Evolutionary conservation across 2,113 vertebrate species (phyloP), one percentile per base, ranked within the genome.

Genomic region (Eretmochelys imbricata): DNA sequence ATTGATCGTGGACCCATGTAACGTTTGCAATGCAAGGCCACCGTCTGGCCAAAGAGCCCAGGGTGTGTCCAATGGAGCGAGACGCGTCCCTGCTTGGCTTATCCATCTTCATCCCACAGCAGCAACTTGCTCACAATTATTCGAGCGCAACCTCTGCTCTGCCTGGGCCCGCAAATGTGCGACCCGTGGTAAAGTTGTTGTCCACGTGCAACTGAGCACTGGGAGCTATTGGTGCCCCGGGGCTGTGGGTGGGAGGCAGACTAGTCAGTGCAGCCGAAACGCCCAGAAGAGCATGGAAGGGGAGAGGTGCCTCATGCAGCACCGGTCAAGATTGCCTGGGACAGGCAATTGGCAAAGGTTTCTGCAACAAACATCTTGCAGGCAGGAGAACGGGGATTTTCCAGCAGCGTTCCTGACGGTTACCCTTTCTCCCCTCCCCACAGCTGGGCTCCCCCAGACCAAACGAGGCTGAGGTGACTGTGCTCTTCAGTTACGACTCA

Each of bases 41-140:
- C 3, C 0, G 27, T 42, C 20, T 0, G 50, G 49, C 80, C 1
- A 0, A 0, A 0, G 17, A 27, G 65, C 1, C 51, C 87, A 49
- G 50, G 4, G 0, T 0, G 1, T 0, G 31, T 69, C 4, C 62
- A 17, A 19, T 69, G 7, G 35, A 69, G 62, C 35, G n/a, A n/a
- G 0, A 10, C 0, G 2, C 55, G 38, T 1, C 80, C 42, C 84
- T 22, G 59, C 79, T 81, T 72, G n/a, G 65, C n/a, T 38, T 19
- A 72, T 38, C 35, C 17, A 20, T 9, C 65, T 38, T 59, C 57
- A 2, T 1, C 92, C 85, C 25, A 0, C 38, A 1, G 6, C 38
- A 42, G 19, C 35, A 24, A 20, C 1, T 7, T 6, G 57, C 84
- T 57, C 62, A 12, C 0, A 6, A 0, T 5, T 0, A 5, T 57